Evolutionary conservation across 1,140 invertebrate genomes (phyloP), one percentile per base, ranked within the genome.

Genomic region (Hormaphis cornu): DNA sequence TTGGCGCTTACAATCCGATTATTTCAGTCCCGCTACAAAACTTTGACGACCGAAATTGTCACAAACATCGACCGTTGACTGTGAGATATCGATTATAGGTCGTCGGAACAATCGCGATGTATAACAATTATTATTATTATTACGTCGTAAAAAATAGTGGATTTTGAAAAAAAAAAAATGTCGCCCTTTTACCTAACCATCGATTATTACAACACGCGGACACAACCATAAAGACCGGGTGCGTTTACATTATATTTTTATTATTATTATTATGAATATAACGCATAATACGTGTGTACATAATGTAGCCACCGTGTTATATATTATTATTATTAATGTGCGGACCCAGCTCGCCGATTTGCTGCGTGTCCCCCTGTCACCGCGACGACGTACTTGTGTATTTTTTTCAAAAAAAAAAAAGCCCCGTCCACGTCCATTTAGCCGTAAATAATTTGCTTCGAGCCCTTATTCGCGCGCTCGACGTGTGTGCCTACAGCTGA

Each of bases 401-500:
- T 63, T 46, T n/a, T n/a, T n/a, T 42, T 44, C 24, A 44, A 44
- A 44, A 61, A 61, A n/a, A n/a, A n/a, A n/a, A n/a, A n/a, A n/a
- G n/a, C n/a, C n/a, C 58, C 37, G 22, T 16, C 44, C 35, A 22
- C 44, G 61, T 33, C 18, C 61, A 33, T 66, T 66, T 48, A 33
- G 28, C 44, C 44, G 61, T 66, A 20, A 66, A 50, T 66, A 66
- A 66, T 66, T 66, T 24, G 61, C 61, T 63, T 44, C 20, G 58
- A 33, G 26, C 42, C 61, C 28, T 48, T 48, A 42, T 28, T 33
- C 33, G 50, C 26, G 8, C 30, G 46, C n/a, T 6, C 50, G 61
- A 66, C 61, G 61, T 44, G 42, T 30, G 42, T 28, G 42, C 6
- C 18, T 30, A 44, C 61, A 66, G 61, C 61, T 66, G 61, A 66